These are phyloP conservation scores for Thalassophryne amazonica DNA, from an alignment of 2,797 vertebrate genomes.

Conservation along the genomic window DNA sequence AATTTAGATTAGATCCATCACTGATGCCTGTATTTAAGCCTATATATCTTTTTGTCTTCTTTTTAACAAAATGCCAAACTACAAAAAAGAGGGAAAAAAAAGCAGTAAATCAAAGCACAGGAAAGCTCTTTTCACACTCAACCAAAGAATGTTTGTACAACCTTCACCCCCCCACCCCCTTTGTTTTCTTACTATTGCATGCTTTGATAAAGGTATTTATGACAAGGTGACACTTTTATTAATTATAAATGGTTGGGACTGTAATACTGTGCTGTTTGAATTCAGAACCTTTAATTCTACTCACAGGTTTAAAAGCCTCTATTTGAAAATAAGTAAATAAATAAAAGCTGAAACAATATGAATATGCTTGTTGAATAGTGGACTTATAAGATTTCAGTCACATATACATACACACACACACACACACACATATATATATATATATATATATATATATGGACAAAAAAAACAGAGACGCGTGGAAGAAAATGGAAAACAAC, in stretches of 20 bases:
- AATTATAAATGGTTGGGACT: conserved; percentile 81
- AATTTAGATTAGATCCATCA: conserved; percentile 60
- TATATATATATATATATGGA: no score
- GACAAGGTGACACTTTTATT: conserved; percentile 39
- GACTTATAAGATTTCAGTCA: no score
- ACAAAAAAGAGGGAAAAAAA: no score
- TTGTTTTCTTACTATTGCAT: conserved; percentile 43
- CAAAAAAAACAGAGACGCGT: no score
- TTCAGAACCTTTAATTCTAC: conserved; percentile 55
- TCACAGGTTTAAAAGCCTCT: conserved; percentile 18
- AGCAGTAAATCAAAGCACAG: conserved; percentile 74
- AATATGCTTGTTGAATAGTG: no score
- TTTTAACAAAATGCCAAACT: conserved; percentile 60
- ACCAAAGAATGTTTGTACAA: conserved; percentile 76
- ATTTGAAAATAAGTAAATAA: no score
- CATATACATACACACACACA: no score
- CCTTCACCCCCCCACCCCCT: conserved; percentile 32
- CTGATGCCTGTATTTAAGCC: conserved; percentile 76
- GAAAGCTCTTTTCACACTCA: conserved; percentile 75
- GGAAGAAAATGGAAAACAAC: no score
- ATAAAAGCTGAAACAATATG: no score
- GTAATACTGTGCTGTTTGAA: conserved; percentile 80
- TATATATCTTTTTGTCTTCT: conserved; percentile 49
- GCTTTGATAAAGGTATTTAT: conserved; percentile 50
- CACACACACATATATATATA: no score